A percentile compares a stretch with the other conserved stretches of the same genome.
Conservation (phyloP, 37 sponge, comb jelly and placozoan genomes). For the Agelas oroides region DNA sequence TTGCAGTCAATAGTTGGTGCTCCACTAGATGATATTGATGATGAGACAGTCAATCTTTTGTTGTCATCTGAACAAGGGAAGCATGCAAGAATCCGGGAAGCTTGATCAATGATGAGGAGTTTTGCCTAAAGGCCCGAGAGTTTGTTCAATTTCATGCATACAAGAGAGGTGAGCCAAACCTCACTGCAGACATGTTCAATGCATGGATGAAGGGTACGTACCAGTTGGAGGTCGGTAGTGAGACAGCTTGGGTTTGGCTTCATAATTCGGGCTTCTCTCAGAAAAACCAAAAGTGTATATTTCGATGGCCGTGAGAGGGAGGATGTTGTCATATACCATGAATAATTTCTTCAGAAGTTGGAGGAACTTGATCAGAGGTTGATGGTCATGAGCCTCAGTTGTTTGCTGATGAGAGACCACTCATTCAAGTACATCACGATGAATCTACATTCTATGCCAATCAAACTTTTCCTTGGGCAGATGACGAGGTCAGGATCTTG, state of each 20-base stretch:
- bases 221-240: neutral
- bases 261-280: slow-evolving; percentile 29
- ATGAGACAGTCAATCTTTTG: too few species aligned
- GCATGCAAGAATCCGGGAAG: too few species aligned
- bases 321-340: slow-evolving; percentile 46
- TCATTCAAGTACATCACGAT: slow-evolving; percentile 2
- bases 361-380: neutral
- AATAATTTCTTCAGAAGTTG: slow-evolving; percentile 24
- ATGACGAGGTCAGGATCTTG: slow-evolving; percentile 3
- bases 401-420: slow-evolving; percentile 13
- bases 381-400: neutral
- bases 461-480: slow-evolving; percentile 35
- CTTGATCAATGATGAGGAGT: too few species aligned
- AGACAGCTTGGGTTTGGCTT: slow-evolving; percentile 46
- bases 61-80: too few species aligned
- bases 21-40: too few species aligned
- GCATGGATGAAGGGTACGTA: slow-evolving; percentile 9
- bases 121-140: too few species aligned
- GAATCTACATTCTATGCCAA: slow-evolving; percentile 43
- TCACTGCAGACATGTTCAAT: slow-evolving; percentile 32
- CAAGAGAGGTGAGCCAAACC: slow-evolving; percentile 39
- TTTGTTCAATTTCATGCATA: neutral
- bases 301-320: slow-evolving; percentile 58
- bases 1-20: too few species aligned
- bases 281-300: slow-evolving; percentile 33